Conservation (phyloP, 2,888 invertebrate species). For the Silvanus unidentatus region DNA sequence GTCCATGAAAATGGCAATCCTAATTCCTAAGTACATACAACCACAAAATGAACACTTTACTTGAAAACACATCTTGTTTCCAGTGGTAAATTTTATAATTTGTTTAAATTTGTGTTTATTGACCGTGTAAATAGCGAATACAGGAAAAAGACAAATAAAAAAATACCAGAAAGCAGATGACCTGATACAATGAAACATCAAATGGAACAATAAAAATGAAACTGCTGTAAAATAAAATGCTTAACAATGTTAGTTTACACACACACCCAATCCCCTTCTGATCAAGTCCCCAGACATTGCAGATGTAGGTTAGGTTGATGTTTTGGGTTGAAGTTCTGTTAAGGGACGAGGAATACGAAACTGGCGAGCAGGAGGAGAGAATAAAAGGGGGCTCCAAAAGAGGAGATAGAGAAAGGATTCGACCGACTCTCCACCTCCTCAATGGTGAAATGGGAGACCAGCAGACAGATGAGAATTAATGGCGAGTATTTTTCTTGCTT, state of each 20-base stretch:
- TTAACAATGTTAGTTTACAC: conserved; percentile 16
- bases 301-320: conserved; percentile 14
- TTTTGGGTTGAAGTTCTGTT: conserved; percentile 7
- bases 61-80: too few species aligned
- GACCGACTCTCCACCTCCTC: conserved; percentile 6
- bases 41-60: too few species aligned
- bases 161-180: background rate
- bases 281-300: conserved; percentile 18
- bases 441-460: conserved; percentile 14
- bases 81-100: background rate
- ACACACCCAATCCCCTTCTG: conserved; percentile 11
- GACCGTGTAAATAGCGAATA: background rate
- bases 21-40: too few species aligned
- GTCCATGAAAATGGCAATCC: too few species aligned
- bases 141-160: background rate
- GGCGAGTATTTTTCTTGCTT: conserved; percentile 44
- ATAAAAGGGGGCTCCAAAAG: conserved; percentile 4
- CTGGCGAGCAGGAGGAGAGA: too few species aligned
- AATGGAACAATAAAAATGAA: conserved; percentile 1
- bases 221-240: conserved; percentile 9
- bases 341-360: too few species aligned
- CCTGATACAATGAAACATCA: conserved; percentile 1
- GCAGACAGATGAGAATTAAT: conserved; percentile 44
- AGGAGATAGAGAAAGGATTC: conserved; percentile 14
- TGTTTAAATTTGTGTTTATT: background rate